These are phyloP conservation scores for Rhagologus leucostigma DNA, from an alignment of 2,113 vertebrate genomes.

Conservation along the genomic window DNA sequence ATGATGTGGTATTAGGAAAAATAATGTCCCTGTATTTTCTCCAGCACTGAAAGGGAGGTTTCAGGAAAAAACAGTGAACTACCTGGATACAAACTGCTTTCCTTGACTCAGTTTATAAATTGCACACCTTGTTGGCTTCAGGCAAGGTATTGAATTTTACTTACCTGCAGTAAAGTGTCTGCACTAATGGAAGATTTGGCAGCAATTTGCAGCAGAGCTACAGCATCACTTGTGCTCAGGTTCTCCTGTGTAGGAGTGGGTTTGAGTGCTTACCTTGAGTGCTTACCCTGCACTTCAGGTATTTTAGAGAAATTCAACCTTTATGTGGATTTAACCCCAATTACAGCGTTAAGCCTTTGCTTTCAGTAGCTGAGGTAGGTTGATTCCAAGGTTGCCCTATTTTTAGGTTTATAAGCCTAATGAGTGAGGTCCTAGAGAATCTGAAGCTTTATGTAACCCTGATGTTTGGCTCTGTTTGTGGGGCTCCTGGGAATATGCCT, in stretches of 20 bases:
- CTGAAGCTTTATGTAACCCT: neutral
- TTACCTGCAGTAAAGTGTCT: neutral
- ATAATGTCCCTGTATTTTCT: neutral
- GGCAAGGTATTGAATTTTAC: neutral
- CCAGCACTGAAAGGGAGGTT: neutral
- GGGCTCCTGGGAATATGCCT: neutral
- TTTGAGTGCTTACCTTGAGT: neutral
- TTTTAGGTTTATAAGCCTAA: neutral
- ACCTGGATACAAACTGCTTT: neutral
- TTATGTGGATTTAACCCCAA: neutral
- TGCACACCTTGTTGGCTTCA: neutral
- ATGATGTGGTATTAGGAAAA: neutral
- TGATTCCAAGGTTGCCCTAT: neutral
- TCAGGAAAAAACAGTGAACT: neutral
- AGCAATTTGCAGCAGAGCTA: neutral
- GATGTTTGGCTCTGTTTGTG: neutral
- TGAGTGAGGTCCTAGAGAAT: neutral
- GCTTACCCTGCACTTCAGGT: neutral
- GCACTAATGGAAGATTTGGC: neutral
- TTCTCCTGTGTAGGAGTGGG: neutral
- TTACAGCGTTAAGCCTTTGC: rapidly evolving
- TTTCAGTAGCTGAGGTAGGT: neutral
- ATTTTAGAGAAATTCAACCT: neutral
- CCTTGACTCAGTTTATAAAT: neutral
- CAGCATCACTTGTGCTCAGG: rapidly evolving